Evolutionary conservation across 2,888 invertebrate genomes (phyloP).

Genomic region (Torymus aiolomorphi): DNA sequence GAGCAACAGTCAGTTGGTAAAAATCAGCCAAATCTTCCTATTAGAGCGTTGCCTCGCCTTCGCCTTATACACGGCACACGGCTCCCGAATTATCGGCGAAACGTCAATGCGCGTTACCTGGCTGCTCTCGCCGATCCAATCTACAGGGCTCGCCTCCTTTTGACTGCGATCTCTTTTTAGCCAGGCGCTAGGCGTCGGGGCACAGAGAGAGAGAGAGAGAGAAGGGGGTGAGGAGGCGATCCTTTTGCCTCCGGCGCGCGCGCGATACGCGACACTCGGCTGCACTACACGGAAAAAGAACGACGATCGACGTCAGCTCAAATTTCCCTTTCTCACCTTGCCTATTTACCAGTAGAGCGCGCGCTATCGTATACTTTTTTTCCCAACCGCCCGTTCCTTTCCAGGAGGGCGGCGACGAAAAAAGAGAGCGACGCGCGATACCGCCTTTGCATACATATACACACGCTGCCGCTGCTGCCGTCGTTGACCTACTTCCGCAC

Average conservation of each 20-base stretch:
- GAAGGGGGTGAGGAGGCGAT: not conserved
- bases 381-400: too few relatives aligned
- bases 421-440: too few relatives aligned
- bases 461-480: too few relatives aligned
- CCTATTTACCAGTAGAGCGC: constrained; percentile 3
- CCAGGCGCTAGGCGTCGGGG: not conserved
- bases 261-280: constrained; percentile 14
- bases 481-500: not conserved
- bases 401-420: too few relatives aligned
- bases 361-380: too few relatives aligned
- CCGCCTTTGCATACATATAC: not conserved
- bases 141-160: constrained; percentile 25
- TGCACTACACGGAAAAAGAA: constrained; percentile 20
- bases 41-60: not conserved
- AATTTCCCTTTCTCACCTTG: constrained; percentile 42
- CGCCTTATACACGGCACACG: not conserved
- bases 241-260: constrained; percentile 45
- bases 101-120: constrained; percentile 71
- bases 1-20: too few relatives aligned
- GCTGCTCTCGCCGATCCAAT: constrained; percentile 58
- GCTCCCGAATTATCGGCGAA: constrained; percentile 71
- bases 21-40: too few relatives aligned
- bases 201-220: too few relatives aligned
- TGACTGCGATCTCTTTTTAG: constrained; percentile 34
- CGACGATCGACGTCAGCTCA: constrained; percentile 45